These are phyloP conservation scores for Tryphoninae sp. DNA, from an alignment of 2,888 invertebrate species.

Conservation along the genomic window DNA sequence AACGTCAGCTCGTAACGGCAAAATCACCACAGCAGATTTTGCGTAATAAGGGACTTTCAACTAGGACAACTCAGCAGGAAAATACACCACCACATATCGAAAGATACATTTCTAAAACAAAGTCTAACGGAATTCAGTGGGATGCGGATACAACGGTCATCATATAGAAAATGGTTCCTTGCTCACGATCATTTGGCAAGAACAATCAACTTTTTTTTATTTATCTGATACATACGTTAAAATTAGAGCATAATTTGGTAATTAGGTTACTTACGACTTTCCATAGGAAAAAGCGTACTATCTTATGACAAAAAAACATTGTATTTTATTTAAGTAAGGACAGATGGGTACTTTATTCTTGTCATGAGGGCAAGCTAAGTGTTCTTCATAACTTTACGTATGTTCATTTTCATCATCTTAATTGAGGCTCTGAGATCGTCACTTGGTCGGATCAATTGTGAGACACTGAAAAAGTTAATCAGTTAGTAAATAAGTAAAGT, in stretches of 20 bases:
- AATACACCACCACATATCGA: conserved; percentile 74
- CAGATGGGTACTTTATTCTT: conserved; percentile 29
- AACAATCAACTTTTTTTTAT: conserved; percentile 41
- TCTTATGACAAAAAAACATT: conserved; percentile 56
- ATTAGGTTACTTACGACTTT: conserved; percentile 37
- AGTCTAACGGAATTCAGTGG: conserved; percentile 71
- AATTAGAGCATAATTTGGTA: conserved; percentile 31
- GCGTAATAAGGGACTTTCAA: conserved; percentile 66
- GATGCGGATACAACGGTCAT: conserved; percentile 74
- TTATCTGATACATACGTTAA: conserved; percentile 2
- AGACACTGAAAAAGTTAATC: conserved; percentile 68
- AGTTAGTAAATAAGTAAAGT: conserved; percentile 24
- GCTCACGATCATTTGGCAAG: conserved; percentile 1
- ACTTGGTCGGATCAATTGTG: conserved; percentile 71
- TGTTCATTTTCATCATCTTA: conserved; percentile 69
- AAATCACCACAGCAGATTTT: conserved; percentile 71
- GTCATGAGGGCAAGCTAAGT: conserved; percentile 41
- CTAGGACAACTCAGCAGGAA: conserved; percentile 70
- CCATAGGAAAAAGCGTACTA: conserved; percentile 37
- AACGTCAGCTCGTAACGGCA: conserved; percentile 55
- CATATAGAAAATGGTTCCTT: conserved; percentile 67
- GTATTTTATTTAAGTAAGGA: conserved; percentile 43
- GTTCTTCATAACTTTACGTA: conserved; percentile 74
- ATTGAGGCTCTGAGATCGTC: conserved; percentile 73
- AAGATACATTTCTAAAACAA: conserved; percentile 66